Base-by-base conservation (phyloP, 2,797 vertebrate species). In the Glossophaga mutica region DNA sequence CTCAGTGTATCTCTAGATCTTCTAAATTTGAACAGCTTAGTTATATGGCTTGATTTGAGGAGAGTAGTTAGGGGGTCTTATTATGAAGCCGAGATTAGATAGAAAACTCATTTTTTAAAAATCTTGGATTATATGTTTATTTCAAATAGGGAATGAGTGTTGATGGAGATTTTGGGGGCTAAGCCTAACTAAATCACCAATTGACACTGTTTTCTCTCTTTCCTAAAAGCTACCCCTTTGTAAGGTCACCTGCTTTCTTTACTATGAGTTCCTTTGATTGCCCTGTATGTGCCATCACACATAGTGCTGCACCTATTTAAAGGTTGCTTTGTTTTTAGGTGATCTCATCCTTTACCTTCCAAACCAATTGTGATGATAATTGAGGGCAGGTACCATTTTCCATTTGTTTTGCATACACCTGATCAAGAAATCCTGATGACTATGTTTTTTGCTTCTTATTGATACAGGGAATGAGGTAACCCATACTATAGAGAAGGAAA, bases 221-320 rank as follows among this genome's bases (percentile, higher is more conserved):
- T 74, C 65, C 57, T 89, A 67, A 88, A 76, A 92, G 44, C 55
- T 50, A 85, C 14, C 10, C 50, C 39, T 84, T 16, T 71, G 1
- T n/a, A 84, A 81, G 24, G 22, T 46, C 57, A 94, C n/a, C 48
- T 94, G 73, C 48, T 82, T 84, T n/a, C 26, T 90, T 86, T 90
- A 57, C 37, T 87, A 11, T 5, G 29, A 78, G 46, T 81, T 62
- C 22, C 68, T n/a, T 62, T 73, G 12, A 90, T 62, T 73, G 42
- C 89, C 1, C 42, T 81, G 6, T n/a, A 42, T 48, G 18, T 71
- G 24, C n/a, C 19, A 46, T 57, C 50, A 71, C 9, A 11, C 55
- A 73, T 76, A 62, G 59, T 74, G 78, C 65, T 37, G 5, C 22
- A 55, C 42, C 48, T 84, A 89, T 52, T 71, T 87, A 77, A 92